Evolutionary conservation across 1,140 invertebrate genomes (phyloP).

Genomic region (Protaetia brevitarsis): DNA sequence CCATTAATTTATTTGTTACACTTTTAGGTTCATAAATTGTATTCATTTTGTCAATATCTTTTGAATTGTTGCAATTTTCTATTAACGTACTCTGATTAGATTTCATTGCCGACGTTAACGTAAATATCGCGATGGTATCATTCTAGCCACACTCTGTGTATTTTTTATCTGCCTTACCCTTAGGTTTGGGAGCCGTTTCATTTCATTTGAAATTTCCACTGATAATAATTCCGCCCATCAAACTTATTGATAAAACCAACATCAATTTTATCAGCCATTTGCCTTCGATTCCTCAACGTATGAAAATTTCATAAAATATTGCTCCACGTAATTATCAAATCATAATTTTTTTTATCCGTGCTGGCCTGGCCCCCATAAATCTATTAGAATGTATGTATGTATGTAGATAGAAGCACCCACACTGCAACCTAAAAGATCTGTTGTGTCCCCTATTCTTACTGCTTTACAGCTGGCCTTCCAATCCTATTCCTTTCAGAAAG

Average conservation of each 20-base stretch:
- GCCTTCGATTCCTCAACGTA: neutral
- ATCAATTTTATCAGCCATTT: neutral
- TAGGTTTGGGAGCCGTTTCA: slow-evolving; percentile 29
- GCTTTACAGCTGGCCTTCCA: no score
- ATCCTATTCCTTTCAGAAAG: no score
- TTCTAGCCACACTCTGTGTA: slow-evolving; percentile 36
- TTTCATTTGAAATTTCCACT: slow-evolving; percentile 45
- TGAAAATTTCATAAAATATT: no score
- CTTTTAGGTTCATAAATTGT: slow-evolving; percentile 43
- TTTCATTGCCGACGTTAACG: slow-evolving; percentile 43
- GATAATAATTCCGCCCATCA: slow-evolving; percentile 40
- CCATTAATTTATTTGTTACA: slow-evolving; percentile 44
- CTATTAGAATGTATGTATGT: no score
- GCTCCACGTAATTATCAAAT: no score
- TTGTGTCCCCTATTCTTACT: no score
- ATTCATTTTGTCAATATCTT: slow-evolving; percentile 40
- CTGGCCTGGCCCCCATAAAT: no score
- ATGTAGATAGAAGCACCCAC: no score
- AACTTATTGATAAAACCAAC: slow-evolving; percentile 34
- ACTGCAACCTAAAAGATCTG: no score
- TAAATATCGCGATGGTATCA: slow-evolving; percentile 42
- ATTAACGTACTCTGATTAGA: slow-evolving; percentile 41
- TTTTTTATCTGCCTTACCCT: slow-evolving; percentile 8
- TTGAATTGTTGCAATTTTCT: slow-evolving; percentile 43
- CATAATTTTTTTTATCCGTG: no score